Evolutionary conservation across 2,888 invertebrate species (phyloP), one percentile per base, ranked within the genome.

Genomic region (Volucella bombylans): DNA sequence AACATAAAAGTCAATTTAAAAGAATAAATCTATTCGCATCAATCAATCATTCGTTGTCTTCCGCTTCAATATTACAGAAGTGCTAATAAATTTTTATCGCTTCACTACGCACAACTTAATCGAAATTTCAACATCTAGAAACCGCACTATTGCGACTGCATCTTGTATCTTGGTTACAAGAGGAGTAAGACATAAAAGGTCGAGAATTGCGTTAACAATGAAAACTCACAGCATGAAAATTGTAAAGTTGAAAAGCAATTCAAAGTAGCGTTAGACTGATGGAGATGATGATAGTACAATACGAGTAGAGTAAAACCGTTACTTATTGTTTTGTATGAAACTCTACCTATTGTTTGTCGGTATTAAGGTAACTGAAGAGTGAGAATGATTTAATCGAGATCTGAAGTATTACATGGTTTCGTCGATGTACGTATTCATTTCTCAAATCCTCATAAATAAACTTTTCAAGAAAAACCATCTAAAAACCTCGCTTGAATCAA

Each of bases 11-110:
- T 50, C 18, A 49, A 64, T 4, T 18, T n/a, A 12, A 78, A 50
- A n/a, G 10, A 38, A 67, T 80, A 57, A 59, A 67, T 72, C 2
- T 43, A 38, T 49, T 68, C 41, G 31, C 43, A 65, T 74, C 79
- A 74, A 83, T 79, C 65, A 74, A 65, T 80, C 74, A 54, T 55
- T 18, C 49, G n/a, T 59, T 79, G 69, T 80, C 80, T 83, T 83
- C 83, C 83, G 83, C 71, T 80, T 83, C 52, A n/a, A 50, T 12
- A 67, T 57, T 41, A 62, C 50, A 82, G 39, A 43, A 64, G 64
- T 45, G 52, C 49, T 67, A 54, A 71, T 69, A 6, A n/a, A 15
- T 61, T 80, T 76, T 69, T 81, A 76, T 71, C 76, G 65, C 71
- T 76, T 71, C 65, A 65, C 65, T 76, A 77, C 77, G 57, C 57